phyloP scores from a whole-genome alignment of 2,888 invertebrate species.

The Nomada ruficornis region DNA sequence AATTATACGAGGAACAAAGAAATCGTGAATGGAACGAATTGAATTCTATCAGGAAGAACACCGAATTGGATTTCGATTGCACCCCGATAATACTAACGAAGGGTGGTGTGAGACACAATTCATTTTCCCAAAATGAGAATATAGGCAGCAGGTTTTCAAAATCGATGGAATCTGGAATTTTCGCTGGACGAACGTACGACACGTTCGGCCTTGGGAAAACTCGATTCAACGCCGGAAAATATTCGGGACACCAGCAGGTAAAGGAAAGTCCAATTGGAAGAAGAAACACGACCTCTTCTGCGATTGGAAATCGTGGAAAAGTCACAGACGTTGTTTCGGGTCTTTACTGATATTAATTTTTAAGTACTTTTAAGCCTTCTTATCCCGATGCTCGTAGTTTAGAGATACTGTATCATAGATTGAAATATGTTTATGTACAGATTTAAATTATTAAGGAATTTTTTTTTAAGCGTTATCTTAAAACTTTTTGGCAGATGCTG shows the following conservation, averaged over 20 bases:
- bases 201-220: constrained; percentile 81
- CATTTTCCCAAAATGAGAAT: constrained; percentile 68
- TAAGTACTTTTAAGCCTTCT: background rate
- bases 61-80: constrained; percentile 51
- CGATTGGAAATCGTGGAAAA: constrained; percentile 78
- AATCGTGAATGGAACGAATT: constrained; percentile 72
- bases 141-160: constrained; percentile 66
- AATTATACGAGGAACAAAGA: constrained; percentile 75
- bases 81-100: constrained; percentile 57
- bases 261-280: constrained; percentile 67
- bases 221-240: constrained; percentile 82
- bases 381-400: background rate
- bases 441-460: constrained; percentile 10
- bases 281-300: constrained; percentile 74
- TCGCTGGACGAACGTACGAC: constrained; percentile 79
- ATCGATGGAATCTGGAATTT: constrained; percentile 76
- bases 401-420: constrained; percentile 17
- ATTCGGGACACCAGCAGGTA: constrained; percentile 77
- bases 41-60: constrained; percentile 64
- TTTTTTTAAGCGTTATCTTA: background rate
- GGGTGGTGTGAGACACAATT: constrained; percentile 61
- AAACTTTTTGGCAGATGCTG: constrained; percentile 6
- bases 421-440: constrained; percentile 27
- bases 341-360: constrained; percentile 74
- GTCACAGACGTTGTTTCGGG: constrained; percentile 83